Base-by-base conservation (phyloP, 1,140 invertebrate species). In the Drosophila ananassae region DNA sequence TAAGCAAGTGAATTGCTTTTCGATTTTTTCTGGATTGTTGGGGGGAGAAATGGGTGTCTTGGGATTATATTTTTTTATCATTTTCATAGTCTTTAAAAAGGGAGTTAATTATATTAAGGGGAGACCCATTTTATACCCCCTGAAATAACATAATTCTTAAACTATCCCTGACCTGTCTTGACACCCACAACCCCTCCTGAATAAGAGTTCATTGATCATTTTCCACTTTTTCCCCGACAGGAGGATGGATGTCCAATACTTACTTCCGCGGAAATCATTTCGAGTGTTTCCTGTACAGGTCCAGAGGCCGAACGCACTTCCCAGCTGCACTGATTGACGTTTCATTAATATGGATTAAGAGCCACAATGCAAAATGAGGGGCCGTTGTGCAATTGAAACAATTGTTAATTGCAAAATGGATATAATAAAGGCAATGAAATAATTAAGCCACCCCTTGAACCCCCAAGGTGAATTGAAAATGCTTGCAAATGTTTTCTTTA, bases 401-500 rank as follows among this genome's bases (percentile, higher is more conserved):
- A 51, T 52, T 57, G 52, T 53, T 74, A 64, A 74, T 74, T 74
- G 44, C n/a, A 74, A 73, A 54, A 54, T 50, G 44, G 13, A 22
- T 34, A 52, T 32, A 74, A 74, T 52, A 64, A 74, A 73, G 39
- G 53, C 37, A 56, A 53, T 74, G 32, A 44, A 41, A 9, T 28
- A 13, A 3, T 8, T 34, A 4, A 44, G 13, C 39, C n/a, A 9
- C 30, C 32, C 25, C 6, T 30, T 44, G n/a, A 17, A 17, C 28
- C 30, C 62, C 30, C 62, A 32, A 34, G 30, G 10, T 37, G 17
- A 64, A 56, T 37, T 37, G 63, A 74, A 51, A 50, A 28, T 21
- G 21, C 17, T 46, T 47, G 13, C 28, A 60, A 63, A 55, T 69
- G 44, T 74, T 74, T 64, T 74, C 60, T 73, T 74, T 74, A 74